Evolutionary conservation across 1,140 invertebrate species (phyloP).

Genomic region (Nephotettix cincticeps): DNA sequence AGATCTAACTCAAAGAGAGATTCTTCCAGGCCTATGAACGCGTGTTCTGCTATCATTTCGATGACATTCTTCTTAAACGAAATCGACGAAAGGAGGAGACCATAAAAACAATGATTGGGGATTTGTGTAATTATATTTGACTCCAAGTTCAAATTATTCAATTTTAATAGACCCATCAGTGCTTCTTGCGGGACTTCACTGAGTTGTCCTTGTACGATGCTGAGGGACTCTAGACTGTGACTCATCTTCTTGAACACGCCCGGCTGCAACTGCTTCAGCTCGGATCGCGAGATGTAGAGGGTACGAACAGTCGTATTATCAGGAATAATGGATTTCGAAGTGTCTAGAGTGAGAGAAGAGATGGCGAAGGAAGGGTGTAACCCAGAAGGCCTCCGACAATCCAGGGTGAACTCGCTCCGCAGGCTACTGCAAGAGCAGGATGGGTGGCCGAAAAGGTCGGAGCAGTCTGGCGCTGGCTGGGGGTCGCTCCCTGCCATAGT

Average conservation of each 20-base stretch:
- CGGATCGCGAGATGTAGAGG: neutral
- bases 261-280: conserved; percentile 55
- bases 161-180: conserved; percentile 65
- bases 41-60: conserved; percentile 76
- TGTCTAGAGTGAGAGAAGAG: neutral
- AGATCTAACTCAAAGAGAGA: conserved; percentile 79
- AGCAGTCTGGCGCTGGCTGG: neutral
- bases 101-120: conserved; percentile 83
- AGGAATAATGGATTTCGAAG: neutral
- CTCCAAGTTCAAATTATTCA: conserved; percentile 80
- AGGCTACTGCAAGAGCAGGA: neutral
- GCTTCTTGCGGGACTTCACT: conserved; percentile 77
- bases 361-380: neutral
- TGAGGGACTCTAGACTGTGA: conserved; percentile 74
- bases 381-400: neutral
- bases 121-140: conserved; percentile 80
- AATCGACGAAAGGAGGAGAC: conserved; percentile 74
- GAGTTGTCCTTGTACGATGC: conserved; percentile 77
- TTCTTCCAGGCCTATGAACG: conserved; percentile 80
- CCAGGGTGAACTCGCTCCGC: neutral
- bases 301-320: neutral
- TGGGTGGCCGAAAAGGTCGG: neutral
- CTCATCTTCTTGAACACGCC: conserved; percentile 70
- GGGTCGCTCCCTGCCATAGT: neutral
- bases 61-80: conserved; percentile 82